Base-by-base conservation (phyloP, 1,140 invertebrate species). In the Drosophila sulfurigaster region DNA sequence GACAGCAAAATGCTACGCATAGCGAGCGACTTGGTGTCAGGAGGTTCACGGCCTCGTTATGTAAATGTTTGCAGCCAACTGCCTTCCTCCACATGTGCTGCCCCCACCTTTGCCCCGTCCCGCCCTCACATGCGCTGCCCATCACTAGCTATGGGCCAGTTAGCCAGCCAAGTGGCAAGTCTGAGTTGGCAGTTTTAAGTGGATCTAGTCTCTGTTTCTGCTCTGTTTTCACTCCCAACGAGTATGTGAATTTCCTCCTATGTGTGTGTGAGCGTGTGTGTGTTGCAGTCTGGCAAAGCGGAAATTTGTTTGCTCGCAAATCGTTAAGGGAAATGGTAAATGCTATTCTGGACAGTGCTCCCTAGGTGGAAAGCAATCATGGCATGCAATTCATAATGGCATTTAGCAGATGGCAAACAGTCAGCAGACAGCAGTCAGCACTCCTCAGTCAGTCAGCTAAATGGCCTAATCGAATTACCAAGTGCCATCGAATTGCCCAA, bases 251-350 rank as follows among this genome's bases (percentile, higher is more conserved):
- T 45, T 32, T 71, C 6, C 11, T 10, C 30, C 4, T 28, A 3
- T 16, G 16, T 8, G 13, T 51, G 63, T 70, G 63, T 67, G 69
- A 72, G 66, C 67, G 15, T 30, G 11, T 28, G 41, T 45, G 67
- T 64, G 59, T 52, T 16, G 64, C 58, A 64, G 82, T 76, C 79
- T 86, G 75, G 70, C 70, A 83, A 74, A 75, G 65, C 83, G 83
- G 83, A 87, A 87, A 87, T 87, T 87, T 89, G 83, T 79, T 87
- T 87, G 83, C 83, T 78, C 76, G 66, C 71, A 80, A 88, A 73
- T 88, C 77, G 87, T 83, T 82, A 68, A 65, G 78, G 83, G 83
- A 87, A 87, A 87, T 88, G 85, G 80, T 72, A 88, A 82, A 79
- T 88, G 85, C 77, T 43, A 62, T 52, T 25, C 56, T 67, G 63